These are phyloP conservation scores for Scolanthus callimorphus DNA, from an alignment of 92 coral and sea anemone species.

Conservation along the genomic window DNA sequence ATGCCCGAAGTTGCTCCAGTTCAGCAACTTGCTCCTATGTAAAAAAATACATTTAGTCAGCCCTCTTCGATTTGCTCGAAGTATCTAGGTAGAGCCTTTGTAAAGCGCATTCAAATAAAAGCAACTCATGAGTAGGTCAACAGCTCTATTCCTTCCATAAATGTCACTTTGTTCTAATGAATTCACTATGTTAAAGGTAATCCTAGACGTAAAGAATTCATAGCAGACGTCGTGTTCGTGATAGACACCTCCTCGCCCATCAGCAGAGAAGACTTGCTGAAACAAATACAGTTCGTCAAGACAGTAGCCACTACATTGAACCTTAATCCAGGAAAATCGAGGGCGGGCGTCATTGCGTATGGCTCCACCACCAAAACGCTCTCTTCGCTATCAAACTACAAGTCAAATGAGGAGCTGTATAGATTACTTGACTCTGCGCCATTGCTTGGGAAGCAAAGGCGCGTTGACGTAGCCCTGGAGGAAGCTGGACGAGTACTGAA, in stretches of 20 bases:
- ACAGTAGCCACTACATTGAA: constrained; percentile 36
- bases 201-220: constrained; percentile 22
- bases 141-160: too few relatives aligned
- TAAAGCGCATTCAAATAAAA: too few relatives aligned
- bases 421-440: constrained; percentile 30
- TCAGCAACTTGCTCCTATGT: too few relatives aligned
- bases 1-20: too few relatives aligned
- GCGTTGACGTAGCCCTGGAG: constrained; percentile 44
- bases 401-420: constrained; percentile 12
- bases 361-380: constrained; percentile 34
- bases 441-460: constrained; percentile 30
- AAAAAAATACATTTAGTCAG: too few relatives aligned
- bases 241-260: constrained; percentile 47
- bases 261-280: constrained; percentile 6
- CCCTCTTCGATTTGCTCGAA: too few relatives aligned
- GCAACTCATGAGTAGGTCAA: too few relatives aligned
- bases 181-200: too few relatives aligned
- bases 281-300: constrained; percentile 35
- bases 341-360: constrained; percentile 46
- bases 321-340: constrained; percentile 28
- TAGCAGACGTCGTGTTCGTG: constrained; percentile 43
- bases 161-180: too few relatives aligned
- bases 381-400: constrained; percentile 14
- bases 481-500: constrained; percentile 26
- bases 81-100: too few relatives aligned